Base-by-base conservation (phyloP, 2,888 invertebrate species). In the Campoplex nolae region DNA sequence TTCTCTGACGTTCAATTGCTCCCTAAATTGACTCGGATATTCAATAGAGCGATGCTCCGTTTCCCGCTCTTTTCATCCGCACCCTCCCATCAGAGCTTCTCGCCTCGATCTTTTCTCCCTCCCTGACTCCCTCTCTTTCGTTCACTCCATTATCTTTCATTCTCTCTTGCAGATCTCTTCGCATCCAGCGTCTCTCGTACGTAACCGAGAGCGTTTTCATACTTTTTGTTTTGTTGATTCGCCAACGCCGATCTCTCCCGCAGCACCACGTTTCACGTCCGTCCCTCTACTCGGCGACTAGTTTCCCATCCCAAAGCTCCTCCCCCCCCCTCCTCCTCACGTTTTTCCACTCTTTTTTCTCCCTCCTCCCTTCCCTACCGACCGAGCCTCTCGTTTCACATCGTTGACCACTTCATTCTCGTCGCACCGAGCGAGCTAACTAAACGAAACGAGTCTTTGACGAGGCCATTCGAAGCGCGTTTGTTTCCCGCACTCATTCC, bases 401-500 rank as follows among this genome's bases (percentile, higher is more conserved):
- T 65, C 65, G 65, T 18, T 65, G n/a, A 62, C 42, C 70, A 51
- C 42, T 42, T 8, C 9, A 42, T 42, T 67, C 73, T 54, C 45
- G 45, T 35, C 67, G 74, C n/a, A 18, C 23, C 73, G 45, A 13
- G 32, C 42, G 65, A 23, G 23, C 23, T 62, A 56, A 54, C 48
- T 54, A 71, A 86, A 79, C 68, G 73, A 76, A 84, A 78, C 42
- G 62, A 70, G 71, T 35, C 62, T 80, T 84, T 84, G 82, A 84
- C 71, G 68, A 86, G 86, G 77, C 82, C 82, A 86, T 88, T 88
- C 86, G 70, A 82, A 86, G 82, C 80, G 84, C 82, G 84, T 82
- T 86, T 86, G 85, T 68, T 74, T 78, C 75, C 51, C 51, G 67
- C 68, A 70, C 77, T 79, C 18, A 8, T 65, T 23, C 23, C 51